Evolutionary conservation across 2,888 invertebrate genomes (phyloP), one percentile per base, ranked within the genome.

Genomic region (Athalia circularis): DNA sequence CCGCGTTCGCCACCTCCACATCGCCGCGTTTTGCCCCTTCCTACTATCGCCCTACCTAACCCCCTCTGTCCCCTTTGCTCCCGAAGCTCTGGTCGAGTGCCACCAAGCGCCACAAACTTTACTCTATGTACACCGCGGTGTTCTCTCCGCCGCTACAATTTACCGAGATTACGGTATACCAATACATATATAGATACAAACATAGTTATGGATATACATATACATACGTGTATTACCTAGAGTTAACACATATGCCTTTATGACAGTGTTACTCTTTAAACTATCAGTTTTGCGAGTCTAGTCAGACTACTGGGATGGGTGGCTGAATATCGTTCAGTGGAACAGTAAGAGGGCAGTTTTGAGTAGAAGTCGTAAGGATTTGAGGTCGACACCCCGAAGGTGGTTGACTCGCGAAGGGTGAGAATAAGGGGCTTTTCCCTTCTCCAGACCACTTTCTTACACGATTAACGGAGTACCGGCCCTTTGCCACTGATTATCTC

Each of bases 11-110:
- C 77, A 43, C 75, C 75, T 62, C 75, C 75, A 61, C 64, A 61
- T 64, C 75, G 75, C 50, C 75, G 50, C 83, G 82, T 82, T 83
- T 83, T 29, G 1, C 29, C 29, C 29, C 29, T 29, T 29, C 29
- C 29, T 29, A 29, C 29, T 29, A 29, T 83, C 83, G 82, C 80
- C 79, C 64, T 80, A 70, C 80, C 76, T 76, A 76, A 77, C 64
- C 80, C 61, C 62, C 62, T 29, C 29, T 29, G 29, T 29, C 29
- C 29, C 29, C 29, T 29, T 29, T 29, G 29, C 29, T 29, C 29
- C 29, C 29, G 29, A 29, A 29, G 29, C 29, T 29, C 29, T 29
- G 29, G 47, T 64, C 75, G 62, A 75, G 62, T 75, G 75, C 64
- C 64, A 62, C 75, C 75, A 75, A 62, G 75, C 75, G 75, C 75